Percentiles rank a stretch among this genome's conserved stretches.
Conservation (phyloP, 2,888 invertebrate species). For the Yponomeuta malinellus region DNA sequence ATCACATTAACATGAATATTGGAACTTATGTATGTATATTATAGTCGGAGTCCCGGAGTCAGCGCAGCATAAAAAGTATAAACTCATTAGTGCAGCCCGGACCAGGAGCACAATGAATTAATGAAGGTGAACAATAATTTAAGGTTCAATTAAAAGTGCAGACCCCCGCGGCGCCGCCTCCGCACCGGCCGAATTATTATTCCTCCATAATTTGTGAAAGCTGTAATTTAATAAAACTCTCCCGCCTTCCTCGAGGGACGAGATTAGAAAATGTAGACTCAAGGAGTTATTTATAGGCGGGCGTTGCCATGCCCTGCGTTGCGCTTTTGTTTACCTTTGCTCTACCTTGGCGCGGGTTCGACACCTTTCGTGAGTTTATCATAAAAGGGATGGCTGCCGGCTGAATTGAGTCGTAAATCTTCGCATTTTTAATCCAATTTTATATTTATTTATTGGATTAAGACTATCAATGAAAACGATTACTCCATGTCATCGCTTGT, state of each 20-base stretch:
- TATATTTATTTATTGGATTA: not conserved
- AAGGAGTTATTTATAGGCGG: constrained; percentile 16
- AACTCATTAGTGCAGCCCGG: constrained; percentile 66
- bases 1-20: constrained; percentile 3
- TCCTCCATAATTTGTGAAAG: constrained; percentile 70
- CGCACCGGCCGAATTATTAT: constrained; percentile 54
- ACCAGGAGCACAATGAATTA: constrained; percentile 69
- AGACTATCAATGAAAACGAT: not conserved
- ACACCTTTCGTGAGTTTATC: not conserved
- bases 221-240: constrained; percentile 69
- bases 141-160: constrained; percentile 75
- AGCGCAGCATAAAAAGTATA: constrained; percentile 57
- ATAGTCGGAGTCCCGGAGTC: constrained; percentile 1
- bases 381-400: not conserved
- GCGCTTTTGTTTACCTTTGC: constrained; percentile 19
- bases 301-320: constrained; percentile 18
- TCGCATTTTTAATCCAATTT: not conserved
- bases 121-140: constrained; percentile 75
- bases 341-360: not conserved
- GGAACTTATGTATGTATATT: constrained; percentile 4
- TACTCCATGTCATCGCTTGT: no score
- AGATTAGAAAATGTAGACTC: constrained; percentile 13
- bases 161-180: constrained; percentile 60
- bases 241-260: constrained; percentile 21
- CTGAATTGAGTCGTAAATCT: not conserved